These are phyloP conservation scores for Phymanthus crucifer DNA, from an alignment of 92 coral and sea anemone species.

Conservation along the genomic window DNA sequence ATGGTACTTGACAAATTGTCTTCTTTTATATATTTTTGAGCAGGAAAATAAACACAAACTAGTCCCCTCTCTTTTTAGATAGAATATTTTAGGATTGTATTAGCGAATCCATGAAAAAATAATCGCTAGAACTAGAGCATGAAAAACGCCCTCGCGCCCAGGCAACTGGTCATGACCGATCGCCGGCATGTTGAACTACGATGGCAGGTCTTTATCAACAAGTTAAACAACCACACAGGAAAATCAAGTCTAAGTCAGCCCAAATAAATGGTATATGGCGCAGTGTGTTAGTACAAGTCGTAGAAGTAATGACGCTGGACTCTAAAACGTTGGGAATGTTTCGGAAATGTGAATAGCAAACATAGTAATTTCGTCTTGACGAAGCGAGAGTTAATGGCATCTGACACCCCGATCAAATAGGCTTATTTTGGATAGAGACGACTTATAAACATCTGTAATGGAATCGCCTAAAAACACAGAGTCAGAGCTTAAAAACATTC, in stretches of 20 bases:
- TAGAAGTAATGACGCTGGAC: conserved; percentile 10
- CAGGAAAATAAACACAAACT: too few species aligned
- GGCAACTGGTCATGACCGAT: too few species aligned
- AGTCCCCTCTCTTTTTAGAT: too few species aligned
- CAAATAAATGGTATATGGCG: conserved; percentile 3
- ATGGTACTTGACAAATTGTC: too few species aligned
- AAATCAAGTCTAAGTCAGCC: not conserved
- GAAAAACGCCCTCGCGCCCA: too few species aligned
- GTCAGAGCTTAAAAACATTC: not conserved
- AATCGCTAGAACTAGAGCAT: too few species aligned
- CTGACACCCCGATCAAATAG: not conserved
- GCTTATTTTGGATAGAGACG: conserved; percentile 11
- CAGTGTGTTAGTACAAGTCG: conserved; percentile 8
- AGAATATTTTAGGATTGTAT: too few species aligned
- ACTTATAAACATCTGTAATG: conserved; percentile 6
- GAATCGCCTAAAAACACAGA: conserved; percentile 7
- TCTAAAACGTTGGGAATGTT: not conserved
- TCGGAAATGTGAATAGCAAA: conserved; percentile 2
- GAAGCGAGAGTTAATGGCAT: not conserved
- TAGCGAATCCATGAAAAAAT: too few species aligned
- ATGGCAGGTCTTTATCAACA: not conserved
- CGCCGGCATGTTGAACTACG: not conserved
- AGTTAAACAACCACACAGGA: not conserved
- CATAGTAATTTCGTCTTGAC: conserved; percentile 1
- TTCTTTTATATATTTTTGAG: too few species aligned